Conservation (phyloP, 1,140 invertebrate genomes). For the Drosophila carrolli region DNA sequence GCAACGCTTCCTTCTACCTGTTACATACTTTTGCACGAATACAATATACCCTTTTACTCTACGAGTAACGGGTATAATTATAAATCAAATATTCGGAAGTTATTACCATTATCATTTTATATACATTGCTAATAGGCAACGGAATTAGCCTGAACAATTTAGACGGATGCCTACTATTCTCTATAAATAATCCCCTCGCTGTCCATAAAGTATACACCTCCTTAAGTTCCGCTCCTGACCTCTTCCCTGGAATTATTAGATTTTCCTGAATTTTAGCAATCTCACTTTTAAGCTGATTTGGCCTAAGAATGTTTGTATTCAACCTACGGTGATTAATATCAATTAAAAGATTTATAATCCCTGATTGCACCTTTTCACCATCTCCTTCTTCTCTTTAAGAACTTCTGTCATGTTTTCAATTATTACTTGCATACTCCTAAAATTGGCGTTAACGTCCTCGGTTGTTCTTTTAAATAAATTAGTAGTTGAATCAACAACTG, state of each 20-base stretch:
- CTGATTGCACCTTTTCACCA: background rate
- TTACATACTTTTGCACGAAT: no score
- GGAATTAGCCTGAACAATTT: slow-evolving; percentile 2
- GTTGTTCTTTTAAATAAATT: no score
- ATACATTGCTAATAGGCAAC: background rate
- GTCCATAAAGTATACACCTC: background rate
- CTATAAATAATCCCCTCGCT: background rate
- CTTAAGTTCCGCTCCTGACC: background rate
- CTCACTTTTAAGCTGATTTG: background rate
- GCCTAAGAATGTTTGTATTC: no score
- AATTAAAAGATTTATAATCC: background rate
- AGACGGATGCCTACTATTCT: slow-evolving; percentile 6
- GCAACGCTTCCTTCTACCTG: no score
- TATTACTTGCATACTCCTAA: background rate
- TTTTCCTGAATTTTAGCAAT: background rate
- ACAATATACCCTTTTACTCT: no score
- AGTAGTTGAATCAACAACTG: no score
- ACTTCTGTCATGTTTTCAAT: background rate
- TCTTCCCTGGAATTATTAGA: background rate
- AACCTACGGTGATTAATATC: background rate
- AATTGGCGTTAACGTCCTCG: background rate
- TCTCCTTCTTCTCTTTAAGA: background rate
- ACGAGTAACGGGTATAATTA: no score
- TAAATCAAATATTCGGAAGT: slow-evolving; percentile 3
- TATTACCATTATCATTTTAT: background rate